These are phyloP conservation scores for Arrhopalites spinosus DNA, from an alignment of 2,888 invertebrate species.

Conservation along the genomic window DNA sequence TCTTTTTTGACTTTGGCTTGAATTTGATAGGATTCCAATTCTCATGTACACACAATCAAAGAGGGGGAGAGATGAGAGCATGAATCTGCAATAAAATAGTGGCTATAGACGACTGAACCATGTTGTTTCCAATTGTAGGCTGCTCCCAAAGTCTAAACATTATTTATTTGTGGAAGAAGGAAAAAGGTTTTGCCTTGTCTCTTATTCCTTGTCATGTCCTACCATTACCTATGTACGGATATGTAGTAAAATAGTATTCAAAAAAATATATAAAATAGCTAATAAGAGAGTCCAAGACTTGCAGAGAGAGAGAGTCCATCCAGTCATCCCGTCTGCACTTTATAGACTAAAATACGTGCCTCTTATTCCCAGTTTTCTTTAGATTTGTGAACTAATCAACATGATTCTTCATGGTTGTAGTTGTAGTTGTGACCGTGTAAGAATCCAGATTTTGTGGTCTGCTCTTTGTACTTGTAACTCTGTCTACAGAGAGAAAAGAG, in stretches of 20 bases:
- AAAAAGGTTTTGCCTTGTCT: background rate
- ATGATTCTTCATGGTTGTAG: no score
- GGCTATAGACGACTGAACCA: background rate
- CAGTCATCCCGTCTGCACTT: no score
- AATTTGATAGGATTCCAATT: background rate
- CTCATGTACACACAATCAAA: background rate
- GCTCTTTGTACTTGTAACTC: no score
- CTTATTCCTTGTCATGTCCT: background rate
- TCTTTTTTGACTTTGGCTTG: background rate
- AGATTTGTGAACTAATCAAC: no score
- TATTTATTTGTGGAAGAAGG: slow-evolving; percentile 20
- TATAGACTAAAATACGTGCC: no score
- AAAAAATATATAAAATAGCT: no score
- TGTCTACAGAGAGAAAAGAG: no score
- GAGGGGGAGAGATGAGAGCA: background rate
- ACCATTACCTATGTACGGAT: background rate
- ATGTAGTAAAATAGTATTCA: no score
- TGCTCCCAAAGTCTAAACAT: slow-evolving; percentile 14
- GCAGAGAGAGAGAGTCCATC: no score
- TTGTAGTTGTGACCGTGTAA: no score
- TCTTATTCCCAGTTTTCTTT: no score
- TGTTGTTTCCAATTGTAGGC: background rate
- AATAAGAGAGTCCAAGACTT: no score
- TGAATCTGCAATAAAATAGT: slow-evolving; percentile 3
- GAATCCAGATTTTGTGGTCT: background rate